These are phyloP conservation scores for Emys orbicularis DNA, from an alignment of 2,797 vertebrate species.

Conservation along the genomic window DNA sequence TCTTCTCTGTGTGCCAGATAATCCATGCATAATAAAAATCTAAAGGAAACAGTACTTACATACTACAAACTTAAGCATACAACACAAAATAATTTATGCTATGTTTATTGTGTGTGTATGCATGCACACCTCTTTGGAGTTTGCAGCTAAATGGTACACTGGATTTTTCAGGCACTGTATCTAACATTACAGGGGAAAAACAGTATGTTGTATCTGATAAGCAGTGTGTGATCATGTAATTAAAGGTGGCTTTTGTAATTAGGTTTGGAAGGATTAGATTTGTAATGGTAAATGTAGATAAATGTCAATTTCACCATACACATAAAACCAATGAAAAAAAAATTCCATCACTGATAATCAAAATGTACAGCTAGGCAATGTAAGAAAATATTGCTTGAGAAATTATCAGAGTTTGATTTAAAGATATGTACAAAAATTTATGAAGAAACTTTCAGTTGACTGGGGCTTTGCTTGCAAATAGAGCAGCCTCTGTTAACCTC, in stretches of 20 bases:
- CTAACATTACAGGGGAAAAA: not conserved
- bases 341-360: not conserved
- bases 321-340: not conserved
- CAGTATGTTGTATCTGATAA: not conserved
- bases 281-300: not conserved
- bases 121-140: not conserved
- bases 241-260: not conserved
- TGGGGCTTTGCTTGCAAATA: not conserved
- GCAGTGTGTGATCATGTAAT: not conserved
- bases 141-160: not conserved
- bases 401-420: not conserved
- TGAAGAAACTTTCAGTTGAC: fast-evolving
- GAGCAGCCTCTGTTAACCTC: not conserved
- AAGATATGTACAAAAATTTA: not conserved
- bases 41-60: not conserved
- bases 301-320: not conserved
- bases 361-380: not conserved
- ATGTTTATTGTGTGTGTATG: not conserved
- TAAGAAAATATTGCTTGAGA: not conserved
- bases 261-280: not conserved
- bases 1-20: not conserved
- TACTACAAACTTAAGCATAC: not conserved
- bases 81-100: fast-evolving
- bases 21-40: not conserved
- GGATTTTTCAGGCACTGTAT: not conserved